Conservation (phyloP, 30 jellyfish, hydroid and myxozoan species). For the Rhopilema esculentum region DNA sequence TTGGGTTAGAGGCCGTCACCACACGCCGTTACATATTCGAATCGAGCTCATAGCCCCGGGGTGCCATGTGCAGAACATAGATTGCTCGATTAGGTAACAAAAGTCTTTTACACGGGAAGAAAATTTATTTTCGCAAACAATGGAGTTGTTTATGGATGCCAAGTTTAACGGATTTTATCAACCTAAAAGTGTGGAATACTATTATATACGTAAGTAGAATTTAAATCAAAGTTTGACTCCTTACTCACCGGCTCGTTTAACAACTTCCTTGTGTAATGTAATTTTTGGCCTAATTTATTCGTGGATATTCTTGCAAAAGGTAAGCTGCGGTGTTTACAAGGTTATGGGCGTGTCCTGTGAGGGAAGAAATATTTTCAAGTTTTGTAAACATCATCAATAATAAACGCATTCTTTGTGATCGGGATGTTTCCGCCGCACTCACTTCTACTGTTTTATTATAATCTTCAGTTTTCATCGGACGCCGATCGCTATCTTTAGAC, state of each 20-base stretch:
- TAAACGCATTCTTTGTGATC: no score
- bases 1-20: background rate
- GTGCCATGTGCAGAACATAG: background rate
- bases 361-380: no score
- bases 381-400: no score
- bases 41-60: background rate
- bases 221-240: no score
- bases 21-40: background rate
- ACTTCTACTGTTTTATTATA: no score
- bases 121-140: background rate
- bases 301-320: no score
- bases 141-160: constrained; percentile 26
- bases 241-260: no score
- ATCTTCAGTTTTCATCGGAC: no score
- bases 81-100: background rate
- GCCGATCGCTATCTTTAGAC: no score
- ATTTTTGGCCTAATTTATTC: background rate
- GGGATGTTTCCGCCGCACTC: no score
- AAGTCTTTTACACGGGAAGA: background rate
- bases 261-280: background rate
- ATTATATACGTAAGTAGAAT: constrained; percentile 13
- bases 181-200: constrained; percentile 30
- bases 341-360: background rate
- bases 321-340: background rate
- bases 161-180: constrained; percentile 9